Conservation (phyloP, 2,888 invertebrate species). For the Morpho achilles region DNA sequence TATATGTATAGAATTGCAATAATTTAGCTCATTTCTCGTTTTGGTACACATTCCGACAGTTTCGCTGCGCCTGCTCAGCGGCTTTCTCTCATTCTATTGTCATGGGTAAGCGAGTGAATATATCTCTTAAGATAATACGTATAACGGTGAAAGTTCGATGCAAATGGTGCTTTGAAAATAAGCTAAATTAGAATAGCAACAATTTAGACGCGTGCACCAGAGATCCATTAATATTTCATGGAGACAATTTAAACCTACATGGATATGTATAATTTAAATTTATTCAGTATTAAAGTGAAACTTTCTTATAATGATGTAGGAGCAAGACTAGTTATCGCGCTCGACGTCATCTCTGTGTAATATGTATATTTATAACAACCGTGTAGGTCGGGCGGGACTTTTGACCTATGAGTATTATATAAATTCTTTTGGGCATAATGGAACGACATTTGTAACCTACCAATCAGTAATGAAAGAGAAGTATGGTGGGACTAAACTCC, state of each 20-base stretch:
- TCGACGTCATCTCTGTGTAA: neutral
- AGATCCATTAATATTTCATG: slow-evolving; percentile 15
- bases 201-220: slow-evolving; percentile 17
- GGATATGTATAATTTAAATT: slow-evolving; percentile 7
- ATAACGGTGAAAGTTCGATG: slow-evolving; percentile 15
- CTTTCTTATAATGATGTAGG: neutral
- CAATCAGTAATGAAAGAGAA: no score
- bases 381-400: no score
- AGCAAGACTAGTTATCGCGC: neutral
- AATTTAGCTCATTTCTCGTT: slow-evolving; percentile 25
- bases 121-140: slow-evolving; percentile 8
- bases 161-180: slow-evolving; percentile 14
- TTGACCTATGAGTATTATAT: no score
- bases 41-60: slow-evolving; percentile 23
- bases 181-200: slow-evolving; percentile 20
- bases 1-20: slow-evolving; percentile 18
- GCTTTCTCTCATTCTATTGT: slow-evolving; percentile 26
- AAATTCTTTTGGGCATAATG: no score
- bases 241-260: slow-evolving; percentile 10
- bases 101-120: slow-evolving; percentile 12
- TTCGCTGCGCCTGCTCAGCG: slow-evolving; percentile 15
- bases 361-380: neutral
- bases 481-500: no score
- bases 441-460: no score
- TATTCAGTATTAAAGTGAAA: slow-evolving; percentile 12